Base-by-base conservation (phyloP, 2,113 vertebrate genomes). In the Lepidothrix coronata region DNA sequence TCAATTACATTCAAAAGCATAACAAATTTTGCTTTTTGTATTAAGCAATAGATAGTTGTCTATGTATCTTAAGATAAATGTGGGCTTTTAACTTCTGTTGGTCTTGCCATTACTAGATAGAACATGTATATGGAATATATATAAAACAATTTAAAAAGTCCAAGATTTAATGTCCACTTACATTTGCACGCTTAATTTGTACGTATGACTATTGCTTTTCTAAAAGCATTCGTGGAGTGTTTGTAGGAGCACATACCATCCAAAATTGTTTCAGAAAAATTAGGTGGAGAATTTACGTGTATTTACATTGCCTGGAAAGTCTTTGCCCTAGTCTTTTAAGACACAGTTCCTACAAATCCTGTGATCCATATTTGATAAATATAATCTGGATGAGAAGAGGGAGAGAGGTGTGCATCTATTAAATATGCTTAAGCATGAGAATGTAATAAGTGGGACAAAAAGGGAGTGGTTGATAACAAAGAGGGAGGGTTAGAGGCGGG, bases 81-180 rank as follows among this genome's bases (percentile, higher is more conserved):
- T 51, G 8, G 35, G 57, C 68, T 92, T 94, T 91, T 93, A 89
- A 48, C 35, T 84, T 90, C 43, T 75, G 59, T 81, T 72, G 74
- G 72, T 59, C 76, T 86, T 80, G 43, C 76, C 25, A 66, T 71
- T 93, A 74, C 25, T 57, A 70, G 61, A 13, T 81, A 35, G 54
- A 72, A 70, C 0, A 0, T 43, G 22, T 78, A 51, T 11, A 27
- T 51, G 35, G 41, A 62, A 92, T 65, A 73, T 28, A 54, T 30
- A 66, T 18, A 66, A 78, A 88, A 62, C n/a, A 62, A 65, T 85
- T 85, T 15, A 10, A 77, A 90, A 83, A 2, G n/a, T 27, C 51
- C 44, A 75, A 68, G 86, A 92, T 88, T 94, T 84, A 94, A 54
- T 67, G 74, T 59, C 76, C 76, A 84, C 67, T 96, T 93, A 77